A percentile compares a stretch with the other conserved stretches of the same genome.
These are phyloP conservation scores for Xylocopa sonorina DNA, from an alignment of 1,140 invertebrate species.

Conservation along the genomic window DNA sequence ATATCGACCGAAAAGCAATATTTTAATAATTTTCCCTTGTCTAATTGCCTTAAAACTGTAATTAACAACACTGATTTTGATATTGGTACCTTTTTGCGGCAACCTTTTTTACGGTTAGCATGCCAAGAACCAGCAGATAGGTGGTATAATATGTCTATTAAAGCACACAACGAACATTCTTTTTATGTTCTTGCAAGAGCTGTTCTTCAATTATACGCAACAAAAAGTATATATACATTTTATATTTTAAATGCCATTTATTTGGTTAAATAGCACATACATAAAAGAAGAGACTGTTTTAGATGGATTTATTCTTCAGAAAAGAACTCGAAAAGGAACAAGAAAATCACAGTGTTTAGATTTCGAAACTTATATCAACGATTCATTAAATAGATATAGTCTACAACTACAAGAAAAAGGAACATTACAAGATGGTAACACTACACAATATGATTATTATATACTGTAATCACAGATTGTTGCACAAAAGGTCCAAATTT, in stretches of 20 bases:
- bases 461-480: neutral
- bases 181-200: constrained; percentile 85
- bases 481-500: too few relatives aligned
- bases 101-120: constrained; percentile 87
- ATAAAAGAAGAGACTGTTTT: constrained; percentile 71
- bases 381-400: constrained; percentile 74
- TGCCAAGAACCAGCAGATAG: constrained; percentile 82
- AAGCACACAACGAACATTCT: constrained; percentile 80
- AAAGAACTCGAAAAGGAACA: constrained; percentile 83
- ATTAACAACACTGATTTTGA: constrained; percentile 71
- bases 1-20: constrained; percentile 61
- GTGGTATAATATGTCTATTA: constrained; percentile 77
- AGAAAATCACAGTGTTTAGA: constrained; percentile 80
- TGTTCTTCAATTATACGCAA: constrained; percentile 83
- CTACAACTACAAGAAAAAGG: constrained; percentile 40
- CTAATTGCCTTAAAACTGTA: constrained; percentile 77
- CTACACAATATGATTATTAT: neutral
- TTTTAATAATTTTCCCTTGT: constrained; percentile 86
- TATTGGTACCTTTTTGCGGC: constrained; percentile 79
- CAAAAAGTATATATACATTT: constrained; percentile 76
- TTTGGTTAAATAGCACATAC: neutral
- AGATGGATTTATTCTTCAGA: constrained; percentile 83
- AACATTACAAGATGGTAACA: constrained; percentile 37
- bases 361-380: constrained; percentile 82
- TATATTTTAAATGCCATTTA: neutral